These are phyloP conservation scores for Bombus affinis DNA, from an alignment of 1,140 invertebrate species.

Conservation along the genomic window DNA sequence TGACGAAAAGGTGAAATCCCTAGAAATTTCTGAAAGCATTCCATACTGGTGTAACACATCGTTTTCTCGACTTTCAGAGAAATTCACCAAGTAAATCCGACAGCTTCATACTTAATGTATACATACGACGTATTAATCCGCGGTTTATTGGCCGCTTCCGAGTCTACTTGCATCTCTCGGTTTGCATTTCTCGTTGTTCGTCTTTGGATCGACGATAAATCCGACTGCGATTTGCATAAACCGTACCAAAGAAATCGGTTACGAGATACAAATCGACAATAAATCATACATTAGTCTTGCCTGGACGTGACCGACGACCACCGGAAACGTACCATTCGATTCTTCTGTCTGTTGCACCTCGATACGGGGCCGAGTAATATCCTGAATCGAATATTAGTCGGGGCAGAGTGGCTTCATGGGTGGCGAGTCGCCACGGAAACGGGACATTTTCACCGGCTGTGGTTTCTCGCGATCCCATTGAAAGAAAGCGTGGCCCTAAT, in stretches of 20 bases:
- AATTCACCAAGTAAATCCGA: neutral
- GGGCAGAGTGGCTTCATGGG: neutral
- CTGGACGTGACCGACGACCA: neutral
- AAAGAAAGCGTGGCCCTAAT: conserved; percentile 2
- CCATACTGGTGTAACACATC: neutral
- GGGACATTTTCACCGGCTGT: conserved; percentile 24
- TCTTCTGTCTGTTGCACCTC: conserved; percentile 15
- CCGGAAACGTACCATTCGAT: conserved; percentile 13
- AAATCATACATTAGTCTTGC: conserved; percentile 32
- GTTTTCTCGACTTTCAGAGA: conserved; percentile 25
- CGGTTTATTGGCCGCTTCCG: neutral
- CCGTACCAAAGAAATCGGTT: conserved; percentile 22
- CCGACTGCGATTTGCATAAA: conserved; percentile 26
- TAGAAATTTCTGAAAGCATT: conserved; percentile 11
- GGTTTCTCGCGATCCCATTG: conserved; percentile 1
- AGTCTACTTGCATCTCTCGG: neutral
- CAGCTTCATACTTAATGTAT: neutral
- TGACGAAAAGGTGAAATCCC: conserved; percentile 34
- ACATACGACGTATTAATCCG: conserved; percentile 11
- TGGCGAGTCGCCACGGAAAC: conserved; percentile 19
- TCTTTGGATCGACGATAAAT: conserved; percentile 1
- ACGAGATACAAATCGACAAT: conserved; percentile 35
- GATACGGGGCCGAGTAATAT: neutral
- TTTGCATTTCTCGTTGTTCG: neutral
- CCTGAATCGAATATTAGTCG: conserved; percentile 1